Percentiles rank a stretch among this genome's conserved stretches.
Evolutionary conservation across 1,140 invertebrate species (phyloP).

Genomic region (Ditylenchus dipsaci): DNA sequence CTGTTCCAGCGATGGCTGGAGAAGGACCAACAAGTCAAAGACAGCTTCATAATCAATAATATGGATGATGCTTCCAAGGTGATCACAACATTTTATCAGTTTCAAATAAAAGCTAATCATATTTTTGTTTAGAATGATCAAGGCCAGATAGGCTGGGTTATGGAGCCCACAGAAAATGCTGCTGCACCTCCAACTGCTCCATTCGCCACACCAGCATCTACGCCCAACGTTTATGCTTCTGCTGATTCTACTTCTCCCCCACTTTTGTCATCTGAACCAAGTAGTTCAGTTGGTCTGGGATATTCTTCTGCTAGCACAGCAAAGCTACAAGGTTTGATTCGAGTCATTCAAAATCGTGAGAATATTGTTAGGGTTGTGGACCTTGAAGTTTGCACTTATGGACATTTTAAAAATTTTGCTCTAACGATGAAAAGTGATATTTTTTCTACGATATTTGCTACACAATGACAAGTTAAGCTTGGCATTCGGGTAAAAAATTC

Average conservation of each 20-base stretch:
- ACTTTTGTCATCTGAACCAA: background rate
- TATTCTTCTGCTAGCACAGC: background rate
- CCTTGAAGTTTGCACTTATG: too few relatives aligned
- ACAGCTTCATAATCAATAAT: background rate
- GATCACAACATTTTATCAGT: background rate
- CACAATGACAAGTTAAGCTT: too few relatives aligned
- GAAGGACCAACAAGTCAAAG: background rate
- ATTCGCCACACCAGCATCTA: background rate
- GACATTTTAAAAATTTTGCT: too few relatives aligned
- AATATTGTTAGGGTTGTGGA: too few relatives aligned
- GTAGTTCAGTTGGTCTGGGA: background rate
- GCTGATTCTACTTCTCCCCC: background rate
- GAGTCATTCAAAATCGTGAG: too few relatives aligned
- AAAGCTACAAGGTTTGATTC: background rate
- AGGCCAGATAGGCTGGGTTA: background rate
- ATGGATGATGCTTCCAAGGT: background rate
- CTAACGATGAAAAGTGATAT: too few relatives aligned
- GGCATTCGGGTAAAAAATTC: background rate
- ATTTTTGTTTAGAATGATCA: background rate
- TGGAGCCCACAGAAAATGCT: background rate
- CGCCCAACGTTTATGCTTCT: background rate
- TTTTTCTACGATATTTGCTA: too few relatives aligned
- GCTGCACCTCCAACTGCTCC: background rate
- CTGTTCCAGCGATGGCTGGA: slow-evolving; percentile 24
- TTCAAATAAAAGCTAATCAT: background rate